Evolutionary conservation across 92 coral and sea anemone genomes (phyloP).

Genomic region (Palythoa grandiflora): DNA sequence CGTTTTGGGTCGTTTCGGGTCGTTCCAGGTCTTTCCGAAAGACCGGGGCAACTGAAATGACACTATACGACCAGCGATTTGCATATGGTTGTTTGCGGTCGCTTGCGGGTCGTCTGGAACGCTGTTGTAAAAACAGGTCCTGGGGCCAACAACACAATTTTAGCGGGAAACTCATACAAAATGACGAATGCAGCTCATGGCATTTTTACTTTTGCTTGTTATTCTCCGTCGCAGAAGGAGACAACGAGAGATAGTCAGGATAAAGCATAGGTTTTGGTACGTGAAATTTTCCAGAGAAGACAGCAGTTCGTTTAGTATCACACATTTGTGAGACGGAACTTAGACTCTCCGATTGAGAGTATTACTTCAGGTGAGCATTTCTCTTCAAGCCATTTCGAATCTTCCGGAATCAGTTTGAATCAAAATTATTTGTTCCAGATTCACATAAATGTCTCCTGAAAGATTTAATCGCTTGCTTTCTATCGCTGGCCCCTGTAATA

Average conservation of each 20-base stretch:
- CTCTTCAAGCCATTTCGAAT: neutral
- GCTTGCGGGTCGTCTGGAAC: neutral
- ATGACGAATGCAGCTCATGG: neutral
- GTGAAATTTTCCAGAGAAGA: conserved; percentile 22
- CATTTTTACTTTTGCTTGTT: neutral
- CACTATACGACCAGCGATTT: too few species aligned
- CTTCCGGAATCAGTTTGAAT: conserved; percentile 3
- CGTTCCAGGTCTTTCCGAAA: too few species aligned
- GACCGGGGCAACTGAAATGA: too few species aligned
- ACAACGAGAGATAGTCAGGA: neutral
- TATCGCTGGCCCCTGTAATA: too few species aligned
- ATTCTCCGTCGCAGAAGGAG: neutral
- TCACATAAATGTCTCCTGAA: too few species aligned
- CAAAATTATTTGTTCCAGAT: too few species aligned
- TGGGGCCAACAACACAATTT: neutral
- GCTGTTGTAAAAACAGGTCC: neutral
- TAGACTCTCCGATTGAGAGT: conserved; percentile 7
- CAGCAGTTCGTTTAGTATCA: conserved; percentile 8
- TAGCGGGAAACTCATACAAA: too few species aligned
- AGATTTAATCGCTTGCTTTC: too few species aligned
- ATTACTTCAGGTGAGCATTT: conserved; percentile 18
- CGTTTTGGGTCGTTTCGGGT: too few species aligned
- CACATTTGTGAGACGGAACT: conserved; percentile 15
- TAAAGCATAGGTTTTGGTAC: neutral
- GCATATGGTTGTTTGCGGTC: too few species aligned